A percentile compares a stretch with the other conserved stretches of the same genome.
Conservation (phyloP, 1,140 invertebrate genomes). For the Drosophila grimshawi region DNA sequence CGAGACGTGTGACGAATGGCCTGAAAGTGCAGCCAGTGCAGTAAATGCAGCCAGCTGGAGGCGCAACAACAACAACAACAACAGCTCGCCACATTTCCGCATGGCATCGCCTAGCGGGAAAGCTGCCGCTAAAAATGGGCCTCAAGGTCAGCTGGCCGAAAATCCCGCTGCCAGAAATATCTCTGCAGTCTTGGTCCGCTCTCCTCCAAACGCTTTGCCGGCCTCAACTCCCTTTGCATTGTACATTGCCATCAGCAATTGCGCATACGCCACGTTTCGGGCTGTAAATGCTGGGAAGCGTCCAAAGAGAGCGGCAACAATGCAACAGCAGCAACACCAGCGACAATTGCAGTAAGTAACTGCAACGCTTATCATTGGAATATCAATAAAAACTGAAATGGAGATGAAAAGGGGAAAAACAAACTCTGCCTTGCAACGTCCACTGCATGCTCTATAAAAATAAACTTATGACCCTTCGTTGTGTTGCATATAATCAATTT, state of each 20-base stretch:
- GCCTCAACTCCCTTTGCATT: background rate
- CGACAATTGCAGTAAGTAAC: conserved; percentile 20
- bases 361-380: conserved; percentile 57
- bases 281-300: conserved; percentile 46
- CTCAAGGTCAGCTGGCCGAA: conserved; percentile 47
- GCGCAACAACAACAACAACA: conserved; percentile 10
- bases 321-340: background rate
- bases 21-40: conserved; percentile 78
- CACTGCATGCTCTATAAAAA: background rate
- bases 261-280: conserved; percentile 48
- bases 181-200: background rate
- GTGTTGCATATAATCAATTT: too few species aligned
- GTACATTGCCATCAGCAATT: conserved; percentile 36
- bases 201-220: background rate
- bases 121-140: conserved; percentile 18
- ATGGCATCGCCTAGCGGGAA: conserved; percentile 46
- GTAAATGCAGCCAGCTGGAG: conserved; percentile 51
- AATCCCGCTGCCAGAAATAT: conserved; percentile 8
- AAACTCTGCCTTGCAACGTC: background rate
- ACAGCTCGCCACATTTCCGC: conserved; percentile 57
- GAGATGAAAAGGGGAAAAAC: background rate
- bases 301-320: conserved; percentile 46
- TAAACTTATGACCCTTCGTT: background rate
- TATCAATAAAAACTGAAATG: conserved; percentile 51
- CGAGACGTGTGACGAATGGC: conserved; percentile 79